Base-by-base conservation (phyloP, 2,113 vertebrate genomes). In the Leucopternis melanops region DNA sequence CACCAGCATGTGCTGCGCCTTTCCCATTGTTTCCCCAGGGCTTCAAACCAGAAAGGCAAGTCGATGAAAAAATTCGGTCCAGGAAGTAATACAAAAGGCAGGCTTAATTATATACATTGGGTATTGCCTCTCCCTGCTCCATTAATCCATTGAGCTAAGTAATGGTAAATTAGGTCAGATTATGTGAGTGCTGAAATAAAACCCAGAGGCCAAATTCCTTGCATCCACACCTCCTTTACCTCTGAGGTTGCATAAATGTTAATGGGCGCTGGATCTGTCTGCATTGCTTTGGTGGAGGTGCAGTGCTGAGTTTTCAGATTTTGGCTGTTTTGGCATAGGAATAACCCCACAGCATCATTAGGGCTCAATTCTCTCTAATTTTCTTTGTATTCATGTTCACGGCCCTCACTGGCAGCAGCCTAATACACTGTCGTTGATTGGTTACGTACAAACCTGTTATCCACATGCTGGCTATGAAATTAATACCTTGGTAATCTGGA, bases 11-110 rank as follows among this genome's bases (percentile, higher is more conserved):
- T 71, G 67, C 84, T 83, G 58, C 16, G 0, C 91, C 80, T 92
- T 87, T 42, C n/a, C 71, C 82, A 82, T 47, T 93, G 73, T 91
- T 88, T 38, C 95, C 94, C 1, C 59, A 16, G 95, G 94, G 75
- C 67, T 95, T 59, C 92, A 95, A 97, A 96, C 95, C 88, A 78
- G 97, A 96, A 94, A 94, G 67, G 45, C 55, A 16, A 96, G 94
- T 85, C 4, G 17, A 49, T 26, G 38, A 61, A 20, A 13, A 34
- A 40, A 62, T 38, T 54, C 0, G 2, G 91, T 69, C 77, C 86
- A 85, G 94, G 94, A 83, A 96, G 92, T 81, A 65, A 79, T 32
- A 94, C 81, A 92, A 45, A 86, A 85, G 42, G 11, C 50, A 44
- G 54, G n/a, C 38, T 67, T 90, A 70, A 88, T 96, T 84, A 67